These are phyloP conservation scores for Cygnus olor DNA, from an alignment of 2,797 vertebrate species.

Conservation along the genomic window DNA sequence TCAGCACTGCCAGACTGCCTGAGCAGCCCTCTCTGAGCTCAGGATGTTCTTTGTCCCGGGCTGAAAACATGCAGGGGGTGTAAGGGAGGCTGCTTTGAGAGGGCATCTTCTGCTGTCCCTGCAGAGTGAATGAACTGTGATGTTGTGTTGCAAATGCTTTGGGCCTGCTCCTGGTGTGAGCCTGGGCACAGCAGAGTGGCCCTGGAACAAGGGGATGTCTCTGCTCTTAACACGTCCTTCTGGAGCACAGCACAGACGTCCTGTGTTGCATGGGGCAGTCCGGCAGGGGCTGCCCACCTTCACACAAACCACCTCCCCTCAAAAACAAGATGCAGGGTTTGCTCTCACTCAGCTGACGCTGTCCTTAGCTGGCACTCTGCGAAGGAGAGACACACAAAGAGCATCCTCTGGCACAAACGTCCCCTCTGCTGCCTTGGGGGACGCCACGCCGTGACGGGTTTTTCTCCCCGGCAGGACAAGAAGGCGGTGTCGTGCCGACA, in stretches of 20 bases:
- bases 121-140: not conserved
- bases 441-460: rapidly evolving
- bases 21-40: not conserved
- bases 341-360: not conserved
- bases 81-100: not conserved
- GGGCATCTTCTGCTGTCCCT: not conserved
- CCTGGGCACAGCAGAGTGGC: not conserved
- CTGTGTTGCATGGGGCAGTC: not conserved
- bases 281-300: not conserved
- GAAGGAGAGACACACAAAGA: not conserved
- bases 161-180: not conserved
- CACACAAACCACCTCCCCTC: not conserved
- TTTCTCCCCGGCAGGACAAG: constrained; percentile 23
- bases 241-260: not conserved
- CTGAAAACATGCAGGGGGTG: not conserved
- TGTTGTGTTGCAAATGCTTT: not conserved
- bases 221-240: not conserved
- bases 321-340: not conserved
- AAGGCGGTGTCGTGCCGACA: constrained; percentile 87
- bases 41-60: not conserved
- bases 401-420: not conserved
- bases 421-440: not conserved
- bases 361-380: rapidly evolving
- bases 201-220: not conserved
- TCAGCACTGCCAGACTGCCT: not conserved